Evolutionary conservation across 2,113 vertebrate species (phyloP).

Genomic region (Neotoma lepida): DNA sequence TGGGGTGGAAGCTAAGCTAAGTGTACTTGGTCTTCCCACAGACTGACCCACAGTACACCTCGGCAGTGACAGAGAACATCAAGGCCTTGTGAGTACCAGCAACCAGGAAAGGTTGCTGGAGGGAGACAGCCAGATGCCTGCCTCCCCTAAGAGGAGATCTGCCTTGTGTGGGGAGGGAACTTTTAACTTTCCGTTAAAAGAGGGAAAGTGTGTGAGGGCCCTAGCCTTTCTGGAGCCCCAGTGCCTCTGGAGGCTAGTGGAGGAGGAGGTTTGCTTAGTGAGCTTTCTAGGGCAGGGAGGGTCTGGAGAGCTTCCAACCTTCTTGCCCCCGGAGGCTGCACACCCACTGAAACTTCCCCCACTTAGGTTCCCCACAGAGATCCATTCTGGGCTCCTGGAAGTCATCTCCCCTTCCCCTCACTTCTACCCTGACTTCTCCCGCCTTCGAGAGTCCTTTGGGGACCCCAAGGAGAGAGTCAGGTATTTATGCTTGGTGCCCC

Average conservation of each 20-base stretch:
- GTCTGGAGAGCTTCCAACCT: not conserved
- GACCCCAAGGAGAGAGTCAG: constrained; percentile 96
- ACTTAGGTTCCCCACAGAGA: constrained; percentile 93
- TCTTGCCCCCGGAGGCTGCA: not conserved
- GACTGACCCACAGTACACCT: constrained; percentile 89
- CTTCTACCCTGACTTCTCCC: constrained; percentile 97
- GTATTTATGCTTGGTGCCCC: constrained; percentile 75
- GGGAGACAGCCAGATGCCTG: constrained; percentile 15
- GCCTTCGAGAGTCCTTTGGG: constrained; percentile 94
- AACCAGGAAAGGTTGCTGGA: not conserved
- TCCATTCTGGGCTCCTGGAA: constrained; percentile 94
- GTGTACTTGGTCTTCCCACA: constrained; percentile 82
- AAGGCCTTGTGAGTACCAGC: constrained; percentile 88
- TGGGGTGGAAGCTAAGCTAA: not conserved
- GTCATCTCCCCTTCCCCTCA: constrained; percentile 95
- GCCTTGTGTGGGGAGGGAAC: not conserved
- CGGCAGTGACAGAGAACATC: constrained; percentile 88
- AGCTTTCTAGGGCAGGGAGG: not conserved
- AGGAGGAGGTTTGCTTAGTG: not conserved
- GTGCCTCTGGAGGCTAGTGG: not conserved
- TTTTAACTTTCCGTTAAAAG: too few relatives aligned
- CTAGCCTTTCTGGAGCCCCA: not conserved
- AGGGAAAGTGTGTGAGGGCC: not conserved
- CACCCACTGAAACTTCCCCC: constrained; percentile 25
- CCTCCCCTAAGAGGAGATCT: not conserved